These are phyloP conservation scores for Drosophila chauvacae DNA, from an alignment of 1,140 invertebrate genomes.

Conservation along the genomic window DNA sequence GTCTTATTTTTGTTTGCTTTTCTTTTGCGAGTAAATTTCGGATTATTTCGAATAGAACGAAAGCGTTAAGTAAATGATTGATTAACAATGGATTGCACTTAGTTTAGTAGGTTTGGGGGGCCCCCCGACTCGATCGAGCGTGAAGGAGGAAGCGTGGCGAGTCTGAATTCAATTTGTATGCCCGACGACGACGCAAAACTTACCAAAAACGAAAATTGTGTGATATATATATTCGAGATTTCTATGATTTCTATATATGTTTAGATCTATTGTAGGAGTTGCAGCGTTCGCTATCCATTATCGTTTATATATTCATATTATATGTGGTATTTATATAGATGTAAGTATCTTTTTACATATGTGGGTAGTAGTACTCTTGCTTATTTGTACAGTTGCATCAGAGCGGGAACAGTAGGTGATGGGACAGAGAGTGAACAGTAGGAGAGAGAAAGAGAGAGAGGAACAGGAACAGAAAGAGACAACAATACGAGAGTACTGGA, in stretches of 20 bases:
- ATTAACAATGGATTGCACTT: conserved; percentile 46
- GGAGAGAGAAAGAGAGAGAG: conserved; percentile 31
- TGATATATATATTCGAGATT: conserved; percentile 55
- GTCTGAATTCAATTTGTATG: conserved; percentile 29
- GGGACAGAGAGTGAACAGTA: conserved; percentile 32
- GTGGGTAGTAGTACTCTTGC: conserved; percentile 39
- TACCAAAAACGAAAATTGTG: conserved; percentile 71
- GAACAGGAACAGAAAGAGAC: conserved; percentile 45
- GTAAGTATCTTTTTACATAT: conserved; percentile 52
- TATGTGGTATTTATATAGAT: conserved; percentile 27
- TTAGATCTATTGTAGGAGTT: conserved; percentile 42
- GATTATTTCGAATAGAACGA: conserved; percentile 35
- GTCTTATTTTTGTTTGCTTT: conserved; percentile 10
- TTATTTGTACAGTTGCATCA: conserved; percentile 70
- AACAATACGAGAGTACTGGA: conserved; percentile 61
- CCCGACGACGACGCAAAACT: conserved; percentile 59
- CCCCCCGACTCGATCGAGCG: conserved; percentile 20
- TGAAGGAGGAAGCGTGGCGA: conserved; percentile 26
- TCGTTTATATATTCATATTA: conserved; percentile 25
- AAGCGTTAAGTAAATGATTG: conserved; percentile 32
- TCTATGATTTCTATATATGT: conserved; percentile 34
- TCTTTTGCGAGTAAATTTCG: conserved; percentile 22
- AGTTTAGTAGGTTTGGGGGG: conserved; percentile 35
- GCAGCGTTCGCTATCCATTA: conserved; percentile 47
- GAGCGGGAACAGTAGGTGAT: conserved; percentile 54